Percentiles rank a stretch among this genome's conserved stretches.
phyloP scores from a whole-genome alignment of 2,888 invertebrate species.

The Cinara cedri region DNA sequence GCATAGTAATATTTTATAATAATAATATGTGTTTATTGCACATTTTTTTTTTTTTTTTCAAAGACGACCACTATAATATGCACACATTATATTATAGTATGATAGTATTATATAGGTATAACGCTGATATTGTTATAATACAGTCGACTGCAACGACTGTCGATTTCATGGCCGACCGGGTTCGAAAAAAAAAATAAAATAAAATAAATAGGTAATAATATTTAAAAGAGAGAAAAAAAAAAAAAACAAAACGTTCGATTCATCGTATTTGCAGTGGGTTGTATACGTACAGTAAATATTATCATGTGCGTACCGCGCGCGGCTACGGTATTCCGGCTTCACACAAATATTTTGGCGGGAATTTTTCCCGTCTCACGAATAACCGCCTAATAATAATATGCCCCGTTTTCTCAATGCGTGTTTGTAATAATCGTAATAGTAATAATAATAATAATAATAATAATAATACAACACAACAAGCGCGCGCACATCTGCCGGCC shows the following conservation, averaged over 20 bases:
- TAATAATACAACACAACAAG: no score
- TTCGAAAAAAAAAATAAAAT: slow-evolving; percentile 13
- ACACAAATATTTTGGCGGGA: slow-evolving; percentile 50
- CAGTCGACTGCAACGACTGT: neutral
- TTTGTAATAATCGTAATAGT: neutral
- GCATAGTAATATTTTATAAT: no score
- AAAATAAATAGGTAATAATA: no score
- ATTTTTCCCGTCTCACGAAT: slow-evolving; percentile 15
- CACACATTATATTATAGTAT: neutral
- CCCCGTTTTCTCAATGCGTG: no score
- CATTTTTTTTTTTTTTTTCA: neutral
- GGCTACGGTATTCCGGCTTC: neutral
- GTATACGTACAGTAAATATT: neutral
- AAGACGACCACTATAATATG: neutral
- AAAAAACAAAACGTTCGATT: slow-evolving; percentile 1
- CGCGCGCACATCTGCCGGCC: slow-evolving; percentile 45
- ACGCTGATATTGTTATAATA: no score
- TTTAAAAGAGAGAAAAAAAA: slow-evolving; percentile 19
- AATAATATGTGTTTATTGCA: no score
- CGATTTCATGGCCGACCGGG: slow-evolving; percentile 34
- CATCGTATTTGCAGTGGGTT: no score
- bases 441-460: no score
- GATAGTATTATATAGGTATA: slow-evolving; percentile 6
- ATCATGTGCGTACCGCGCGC: neutral
- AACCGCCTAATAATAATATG: no score